phyloP scores from a whole-genome alignment of 2,797 vertebrate species.

The Halcyon smyrnensis region DNA sequence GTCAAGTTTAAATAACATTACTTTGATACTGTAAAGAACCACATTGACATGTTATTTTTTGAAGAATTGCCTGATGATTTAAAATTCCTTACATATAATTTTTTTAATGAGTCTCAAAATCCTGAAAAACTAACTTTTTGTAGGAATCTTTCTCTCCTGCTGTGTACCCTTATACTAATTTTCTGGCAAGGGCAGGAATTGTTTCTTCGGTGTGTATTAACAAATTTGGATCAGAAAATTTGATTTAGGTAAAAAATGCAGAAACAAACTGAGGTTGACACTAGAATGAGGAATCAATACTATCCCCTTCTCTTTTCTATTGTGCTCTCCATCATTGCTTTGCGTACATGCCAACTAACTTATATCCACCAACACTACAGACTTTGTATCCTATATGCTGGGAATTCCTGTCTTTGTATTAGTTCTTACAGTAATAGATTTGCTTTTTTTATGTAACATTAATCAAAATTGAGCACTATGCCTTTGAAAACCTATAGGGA shows the following conservation, averaged over 20 bases:
- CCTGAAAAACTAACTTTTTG: neutral
- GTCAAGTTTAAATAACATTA: neutral
- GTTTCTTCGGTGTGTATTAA: neutral
- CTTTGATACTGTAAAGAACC: neutral
- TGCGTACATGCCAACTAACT: neutral
- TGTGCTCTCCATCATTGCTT: neutral
- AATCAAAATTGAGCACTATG: neutral
- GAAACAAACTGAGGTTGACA: neutral
- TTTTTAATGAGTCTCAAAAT: neutral
- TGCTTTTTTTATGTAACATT: rapidly evolving
- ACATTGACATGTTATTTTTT: neutral
- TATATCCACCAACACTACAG: neutral
- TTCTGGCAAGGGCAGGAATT: neutral
- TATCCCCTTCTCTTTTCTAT: neutral
- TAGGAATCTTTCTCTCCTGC: neutral
- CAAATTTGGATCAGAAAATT: neutral
- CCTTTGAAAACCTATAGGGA: neutral
- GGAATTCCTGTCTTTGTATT: neutral
- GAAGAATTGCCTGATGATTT: neutral
- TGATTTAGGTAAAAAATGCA: neutral
- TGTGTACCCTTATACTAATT: neutral
- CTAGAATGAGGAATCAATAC: neutral
- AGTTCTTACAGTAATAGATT: neutral
- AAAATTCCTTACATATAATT: neutral
- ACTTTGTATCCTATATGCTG: neutral